Evolutionary conservation across 2,888 invertebrate species (phyloP).

Genomic region (Dasypolia templi): DNA sequence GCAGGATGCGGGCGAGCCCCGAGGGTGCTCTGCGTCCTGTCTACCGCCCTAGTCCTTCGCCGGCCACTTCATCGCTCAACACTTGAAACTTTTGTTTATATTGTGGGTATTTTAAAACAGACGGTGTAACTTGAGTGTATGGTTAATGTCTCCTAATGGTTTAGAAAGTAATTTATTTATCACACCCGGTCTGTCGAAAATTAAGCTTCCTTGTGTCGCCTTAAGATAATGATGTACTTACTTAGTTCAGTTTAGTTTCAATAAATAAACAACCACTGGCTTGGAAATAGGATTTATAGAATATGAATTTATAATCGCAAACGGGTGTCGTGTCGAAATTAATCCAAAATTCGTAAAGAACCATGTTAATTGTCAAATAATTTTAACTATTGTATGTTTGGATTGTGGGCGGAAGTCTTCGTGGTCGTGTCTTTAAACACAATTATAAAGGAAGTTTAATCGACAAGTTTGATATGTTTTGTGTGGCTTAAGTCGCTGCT

Average conservation of each 20-base stretch:
- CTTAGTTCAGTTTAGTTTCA: not conserved
- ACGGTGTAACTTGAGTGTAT: constrained; percentile 43
- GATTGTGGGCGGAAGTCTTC: constrained; percentile 33
- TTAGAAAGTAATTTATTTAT: constrained; percentile 51
- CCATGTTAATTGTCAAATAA: constrained; percentile 36
- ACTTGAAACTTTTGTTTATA: constrained; percentile 57
- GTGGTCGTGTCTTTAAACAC: constrained; percentile 2
- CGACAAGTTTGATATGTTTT: constrained; percentile 12
- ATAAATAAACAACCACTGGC: constrained; percentile 8
- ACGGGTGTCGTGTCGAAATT: constrained; percentile 15
- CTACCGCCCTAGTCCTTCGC: constrained; percentile 59
- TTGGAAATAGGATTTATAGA: constrained; percentile 11
- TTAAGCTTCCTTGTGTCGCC: not conserved
- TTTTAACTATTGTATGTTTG: constrained; percentile 1
- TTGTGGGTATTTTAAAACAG: constrained; percentile 42
- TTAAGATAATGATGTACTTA: not conserved
- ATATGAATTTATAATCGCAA: constrained; percentile 16
- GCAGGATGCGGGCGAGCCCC: constrained; percentile 72
- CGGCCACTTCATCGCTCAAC: constrained; percentile 63
- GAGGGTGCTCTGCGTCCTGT: constrained; percentile 51
- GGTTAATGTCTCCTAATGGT: constrained; percentile 44
- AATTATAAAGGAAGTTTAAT: constrained; percentile 23
- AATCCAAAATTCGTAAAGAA: constrained; percentile 34
- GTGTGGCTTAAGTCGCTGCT: constrained; percentile 4
- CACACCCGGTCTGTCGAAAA: constrained; percentile 18